These are phyloP conservation scores for Hirudinaria manillensis DNA, from an alignment of 2,888 invertebrate genomes.

Conservation along the genomic window DNA sequence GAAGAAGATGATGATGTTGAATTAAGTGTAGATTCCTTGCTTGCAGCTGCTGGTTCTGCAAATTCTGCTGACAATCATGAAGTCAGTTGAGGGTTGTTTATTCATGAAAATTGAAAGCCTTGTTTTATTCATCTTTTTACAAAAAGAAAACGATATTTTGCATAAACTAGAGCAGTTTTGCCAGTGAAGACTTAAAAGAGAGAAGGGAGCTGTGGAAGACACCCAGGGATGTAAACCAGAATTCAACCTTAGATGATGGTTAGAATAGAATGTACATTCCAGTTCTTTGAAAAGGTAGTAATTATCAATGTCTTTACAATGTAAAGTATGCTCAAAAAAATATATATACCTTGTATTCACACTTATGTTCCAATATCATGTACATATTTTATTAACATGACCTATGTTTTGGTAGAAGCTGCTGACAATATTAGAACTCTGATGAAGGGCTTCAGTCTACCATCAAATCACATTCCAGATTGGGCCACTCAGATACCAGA, in stretches of 20 bases:
- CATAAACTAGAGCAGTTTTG: conserved; percentile 10
- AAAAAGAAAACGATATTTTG: not conserved
- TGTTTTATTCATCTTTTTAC: not conserved
- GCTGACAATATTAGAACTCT: conserved; percentile 46
- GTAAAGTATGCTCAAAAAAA: too few relatives aligned
- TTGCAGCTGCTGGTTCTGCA: not conserved
- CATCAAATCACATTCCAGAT: conserved; percentile 45
- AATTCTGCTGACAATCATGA: not conserved
- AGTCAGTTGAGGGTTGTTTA: too few relatives aligned
- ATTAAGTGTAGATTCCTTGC: conserved; percentile 4
- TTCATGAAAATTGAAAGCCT: not conserved
- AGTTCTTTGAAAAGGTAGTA: not conserved
- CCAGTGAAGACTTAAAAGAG: conserved; percentile 20
- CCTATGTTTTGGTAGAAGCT: conserved; percentile 41
- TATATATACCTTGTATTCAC: too few relatives aligned
- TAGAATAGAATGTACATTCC: not conserved
- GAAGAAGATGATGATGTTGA: conserved; percentile 17
- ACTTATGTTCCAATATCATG: not conserved
- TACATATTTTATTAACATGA: not conserved
- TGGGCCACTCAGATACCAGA: conserved; percentile 48
- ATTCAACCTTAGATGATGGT: conserved; percentile 16
- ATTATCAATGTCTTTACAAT: too few relatives aligned
- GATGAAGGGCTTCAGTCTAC: conserved; percentile 47
- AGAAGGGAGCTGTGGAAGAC: conserved; percentile 27
- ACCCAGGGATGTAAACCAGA: not conserved